phyloP scores from a whole-genome alignment of 2,113 vertebrate species.

The Ochotona princeps region DNA sequence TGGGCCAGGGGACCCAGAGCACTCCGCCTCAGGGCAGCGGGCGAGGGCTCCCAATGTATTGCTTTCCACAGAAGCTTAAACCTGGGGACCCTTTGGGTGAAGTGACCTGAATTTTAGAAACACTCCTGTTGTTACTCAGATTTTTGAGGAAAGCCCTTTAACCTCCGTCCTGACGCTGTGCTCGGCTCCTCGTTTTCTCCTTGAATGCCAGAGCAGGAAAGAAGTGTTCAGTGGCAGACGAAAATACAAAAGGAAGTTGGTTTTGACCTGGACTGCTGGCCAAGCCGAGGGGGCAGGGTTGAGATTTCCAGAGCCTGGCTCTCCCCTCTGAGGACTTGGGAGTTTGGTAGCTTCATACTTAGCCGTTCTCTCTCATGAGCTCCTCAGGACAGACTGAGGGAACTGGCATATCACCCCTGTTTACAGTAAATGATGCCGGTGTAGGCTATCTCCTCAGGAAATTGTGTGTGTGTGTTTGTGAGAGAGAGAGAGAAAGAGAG shows the following conservation, averaged over 20 bases:
- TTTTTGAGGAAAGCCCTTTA: background rate
- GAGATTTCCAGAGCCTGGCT: background rate
- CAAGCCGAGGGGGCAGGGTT: background rate
- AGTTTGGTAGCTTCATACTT: background rate
- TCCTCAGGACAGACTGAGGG: background rate
- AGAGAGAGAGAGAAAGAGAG: too few species aligned
- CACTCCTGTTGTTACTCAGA: background rate
- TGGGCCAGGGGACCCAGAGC: background rate
- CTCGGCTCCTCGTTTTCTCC: background rate
- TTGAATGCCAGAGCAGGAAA: background rate
- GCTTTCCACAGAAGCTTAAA: background rate
- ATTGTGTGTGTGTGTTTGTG: background rate
- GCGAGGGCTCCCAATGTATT: background rate
- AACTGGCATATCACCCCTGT: background rate
- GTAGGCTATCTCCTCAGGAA: background rate
- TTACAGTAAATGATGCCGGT: background rate
- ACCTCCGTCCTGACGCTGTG: background rate
- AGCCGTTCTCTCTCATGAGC: background rate
- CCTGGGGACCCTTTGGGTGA: background rate
- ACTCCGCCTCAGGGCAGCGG: background rate
- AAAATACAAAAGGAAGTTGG: background rate
- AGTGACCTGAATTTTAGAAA: background rate
- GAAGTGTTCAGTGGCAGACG: background rate
- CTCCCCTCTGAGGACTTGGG: background rate
- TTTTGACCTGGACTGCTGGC: background rate